Conservation (phyloP, 2,797 vertebrate species). For the Acrossocheilus wenchowensis region DNA sequence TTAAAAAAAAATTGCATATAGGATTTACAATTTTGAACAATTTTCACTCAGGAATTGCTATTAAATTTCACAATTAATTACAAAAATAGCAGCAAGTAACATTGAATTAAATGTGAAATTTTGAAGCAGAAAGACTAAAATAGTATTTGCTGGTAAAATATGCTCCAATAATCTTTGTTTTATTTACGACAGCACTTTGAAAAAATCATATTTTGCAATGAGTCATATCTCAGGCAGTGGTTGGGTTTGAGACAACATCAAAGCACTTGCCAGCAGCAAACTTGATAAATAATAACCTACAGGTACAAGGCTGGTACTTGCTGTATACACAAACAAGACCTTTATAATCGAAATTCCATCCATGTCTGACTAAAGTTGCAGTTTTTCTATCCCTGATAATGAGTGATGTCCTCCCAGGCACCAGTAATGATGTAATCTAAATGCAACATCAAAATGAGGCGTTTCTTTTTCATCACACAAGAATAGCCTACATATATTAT, state of each 20-base stretch:
- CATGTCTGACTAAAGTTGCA: constrained; percentile 46
- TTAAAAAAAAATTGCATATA: neutral
- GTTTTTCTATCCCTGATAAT: constrained; percentile 34
- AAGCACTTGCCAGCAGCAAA: neutral
- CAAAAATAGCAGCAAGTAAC: neutral
- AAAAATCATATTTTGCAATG: neutral
- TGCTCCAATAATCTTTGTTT: neutral
- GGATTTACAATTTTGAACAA: neutral
- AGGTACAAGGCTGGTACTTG: neutral
- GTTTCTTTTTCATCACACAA: constrained; percentile 2
- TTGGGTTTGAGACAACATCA: constrained; percentile 15
- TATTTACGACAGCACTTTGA: neutral
- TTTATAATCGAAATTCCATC: constrained; percentile 51
- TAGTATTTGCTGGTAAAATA: neutral
- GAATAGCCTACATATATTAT: neutral
- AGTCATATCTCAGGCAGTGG: constrained; percentile 28
- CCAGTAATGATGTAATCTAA: constrained; percentile 46
- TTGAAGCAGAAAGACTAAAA: neutral
- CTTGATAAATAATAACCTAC: neutral
- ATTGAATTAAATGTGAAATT: neutral
- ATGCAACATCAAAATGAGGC: constrained; percentile 31
- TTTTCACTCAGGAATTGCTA: neutral
- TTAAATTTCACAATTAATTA: neutral
- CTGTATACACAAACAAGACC: constrained; percentile 8
- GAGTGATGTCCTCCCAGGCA: constrained; percentile 42